Conservation (phyloP, 2,888 invertebrate species). For the Trissolcus brochymenae region DNA sequence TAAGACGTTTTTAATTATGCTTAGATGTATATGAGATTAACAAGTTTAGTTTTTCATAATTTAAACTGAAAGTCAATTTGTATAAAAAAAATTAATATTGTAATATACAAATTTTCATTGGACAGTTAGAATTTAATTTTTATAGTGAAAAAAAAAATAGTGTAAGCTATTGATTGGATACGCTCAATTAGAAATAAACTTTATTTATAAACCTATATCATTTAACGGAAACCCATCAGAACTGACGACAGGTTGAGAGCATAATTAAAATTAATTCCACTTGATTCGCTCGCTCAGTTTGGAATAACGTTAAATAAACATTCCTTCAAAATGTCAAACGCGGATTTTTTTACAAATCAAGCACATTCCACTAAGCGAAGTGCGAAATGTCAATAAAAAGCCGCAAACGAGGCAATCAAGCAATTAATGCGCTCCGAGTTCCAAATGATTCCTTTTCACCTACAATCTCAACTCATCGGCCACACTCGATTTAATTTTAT, state of each 20-base stretch:
- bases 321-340: conserved; percentile 14
- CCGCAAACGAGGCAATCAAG: conserved; percentile 13
- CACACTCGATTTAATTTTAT: conserved; percentile 7
- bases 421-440: conserved; percentile 20
- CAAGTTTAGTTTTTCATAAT: not conserved
- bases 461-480: conserved; percentile 1
- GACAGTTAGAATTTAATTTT: too few species aligned
- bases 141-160: too few species aligned
- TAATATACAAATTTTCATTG: too few species aligned
- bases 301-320: conserved; percentile 12
- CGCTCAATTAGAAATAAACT: not conserved
- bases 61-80: too few species aligned
- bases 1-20: not conserved
- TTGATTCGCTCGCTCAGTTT: conserved; percentile 2
- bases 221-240: not conserved
- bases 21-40: not conserved
- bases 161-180: too few species aligned
- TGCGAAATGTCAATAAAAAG: conserved; percentile 24
- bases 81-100: too few species aligned
- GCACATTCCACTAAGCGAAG: conserved; percentile 7
- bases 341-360: conserved; percentile 1
- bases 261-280: conserved; percentile 8
- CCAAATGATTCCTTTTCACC: conserved; percentile 23
- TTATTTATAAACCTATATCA: conserved; percentile 2
- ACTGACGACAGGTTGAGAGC: not conserved